Conservation (phyloP, 1,140 invertebrate genomes). For the Brachionus manjavacas region DNA sequence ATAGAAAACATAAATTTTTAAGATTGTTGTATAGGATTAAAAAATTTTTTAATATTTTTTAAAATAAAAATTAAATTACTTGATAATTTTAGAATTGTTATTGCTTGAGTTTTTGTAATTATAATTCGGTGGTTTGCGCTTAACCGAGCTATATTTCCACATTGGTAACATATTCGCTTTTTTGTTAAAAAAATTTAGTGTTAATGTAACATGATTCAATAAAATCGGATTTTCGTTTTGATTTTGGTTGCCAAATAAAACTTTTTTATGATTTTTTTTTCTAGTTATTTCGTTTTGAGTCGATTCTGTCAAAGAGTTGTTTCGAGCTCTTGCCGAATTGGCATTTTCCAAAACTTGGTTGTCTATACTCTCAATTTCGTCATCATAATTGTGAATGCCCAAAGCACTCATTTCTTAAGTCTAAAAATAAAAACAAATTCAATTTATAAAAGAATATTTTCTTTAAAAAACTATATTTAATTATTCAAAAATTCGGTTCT, state of each 20-base stretch:
- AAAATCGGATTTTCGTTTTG: not conserved
- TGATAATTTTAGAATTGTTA: not conserved
- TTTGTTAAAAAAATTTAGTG: not conserved
- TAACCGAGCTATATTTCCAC: slow-evolving; percentile 8
- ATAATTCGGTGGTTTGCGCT: not conserved
- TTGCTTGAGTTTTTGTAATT: not conserved
- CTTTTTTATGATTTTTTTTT: not conserved
- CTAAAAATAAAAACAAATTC: not conserved
- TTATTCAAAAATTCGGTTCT: not conserved
- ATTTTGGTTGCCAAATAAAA: not conserved
- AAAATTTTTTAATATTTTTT: too few species aligned
- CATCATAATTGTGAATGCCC: not conserved
- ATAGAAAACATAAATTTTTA: too few species aligned
- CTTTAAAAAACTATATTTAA: not conserved
- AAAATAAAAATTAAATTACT: not conserved
- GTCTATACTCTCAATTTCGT: slow-evolving; percentile 5
- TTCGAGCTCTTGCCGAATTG: not conserved
- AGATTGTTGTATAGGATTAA: too few species aligned
- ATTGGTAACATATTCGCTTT: not conserved
- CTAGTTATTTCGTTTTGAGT: not conserved
- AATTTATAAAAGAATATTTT: not conserved
- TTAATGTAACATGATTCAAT: not conserved
- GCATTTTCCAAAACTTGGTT: not conserved
- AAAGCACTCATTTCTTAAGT: slow-evolving; percentile 26
- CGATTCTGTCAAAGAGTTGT: not conserved